These are phyloP conservation scores for Podilymbus podiceps DNA, from an alignment of 2,113 vertebrate genomes.

Conservation along the genomic window DNA sequence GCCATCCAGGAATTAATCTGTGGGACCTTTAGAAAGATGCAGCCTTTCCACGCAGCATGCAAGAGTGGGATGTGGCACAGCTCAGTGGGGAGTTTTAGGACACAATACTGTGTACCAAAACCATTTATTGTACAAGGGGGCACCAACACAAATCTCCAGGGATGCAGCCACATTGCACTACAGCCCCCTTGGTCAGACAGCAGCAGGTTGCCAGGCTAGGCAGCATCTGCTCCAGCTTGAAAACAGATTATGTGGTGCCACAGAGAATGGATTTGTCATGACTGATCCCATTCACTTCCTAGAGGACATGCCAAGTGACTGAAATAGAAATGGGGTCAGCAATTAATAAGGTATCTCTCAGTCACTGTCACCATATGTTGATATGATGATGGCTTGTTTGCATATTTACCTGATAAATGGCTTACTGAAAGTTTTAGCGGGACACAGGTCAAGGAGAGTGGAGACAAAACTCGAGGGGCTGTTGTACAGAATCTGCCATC, in stretches of 20 bases:
- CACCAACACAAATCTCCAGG: background rate
- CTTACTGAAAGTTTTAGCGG: background rate
- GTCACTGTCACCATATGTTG: constrained; percentile 5
- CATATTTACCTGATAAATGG: constrained; percentile 31
- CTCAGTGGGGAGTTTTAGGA: background rate
- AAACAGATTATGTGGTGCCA: constrained; percentile 41
- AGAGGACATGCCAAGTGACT: background rate
- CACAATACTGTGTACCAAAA: background rate
- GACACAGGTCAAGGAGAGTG: background rate
- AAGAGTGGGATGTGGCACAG: background rate
- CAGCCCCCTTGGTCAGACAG: background rate
- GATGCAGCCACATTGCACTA: background rate
- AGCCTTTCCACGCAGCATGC: background rate
- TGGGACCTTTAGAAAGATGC: background rate
- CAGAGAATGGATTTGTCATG: constrained; percentile 15
- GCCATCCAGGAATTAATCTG: background rate
- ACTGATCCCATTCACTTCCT: constrained; percentile 34
- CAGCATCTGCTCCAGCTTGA: background rate
- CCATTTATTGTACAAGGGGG: background rate
- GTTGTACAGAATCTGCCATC: background rate
- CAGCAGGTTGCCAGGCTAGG: background rate
- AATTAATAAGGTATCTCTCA: constrained; percentile 23
- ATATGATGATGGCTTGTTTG: background rate
- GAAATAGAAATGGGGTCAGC: constrained; percentile 58
- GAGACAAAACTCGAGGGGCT: background rate